Percentiles rank a stretch among this genome's conserved stretches.
phyloP scores from a whole-genome alignment of 2,888 invertebrate species.

The Troilus luridus region DNA sequence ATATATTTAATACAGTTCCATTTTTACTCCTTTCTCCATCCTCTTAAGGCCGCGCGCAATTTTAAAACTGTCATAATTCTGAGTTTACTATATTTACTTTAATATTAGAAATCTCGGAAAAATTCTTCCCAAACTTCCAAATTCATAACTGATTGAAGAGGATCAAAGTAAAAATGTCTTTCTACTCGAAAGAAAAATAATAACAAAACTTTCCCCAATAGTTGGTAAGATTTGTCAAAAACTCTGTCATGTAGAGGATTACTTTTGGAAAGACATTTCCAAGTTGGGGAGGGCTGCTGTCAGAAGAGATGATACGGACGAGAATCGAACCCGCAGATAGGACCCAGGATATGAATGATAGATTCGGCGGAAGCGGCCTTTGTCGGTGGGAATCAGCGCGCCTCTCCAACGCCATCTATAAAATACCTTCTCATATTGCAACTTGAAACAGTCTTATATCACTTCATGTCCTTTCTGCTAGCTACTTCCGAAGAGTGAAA shows the following conservation, averaged over 20 bases:
- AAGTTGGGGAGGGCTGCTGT: neutral
- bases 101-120: neutral
- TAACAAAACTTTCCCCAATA: neutral
- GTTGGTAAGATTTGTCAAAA: slow-evolving; percentile 8
- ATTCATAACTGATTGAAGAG: neutral
- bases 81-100: neutral
- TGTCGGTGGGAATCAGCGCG: neutral
- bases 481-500: neutral
- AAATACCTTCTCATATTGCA: neutral
- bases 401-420: neutral
- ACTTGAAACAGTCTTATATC: neutral
- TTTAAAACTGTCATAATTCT: neutral
- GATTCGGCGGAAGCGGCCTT: slow-evolving; percentile 21
- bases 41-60: too few species aligned
- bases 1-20: too few species aligned
- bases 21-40: too few species aligned
- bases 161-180: neutral
- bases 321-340: slow-evolving; percentile 10
- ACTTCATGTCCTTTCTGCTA: neutral
- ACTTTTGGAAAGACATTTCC: neutral
- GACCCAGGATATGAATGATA: slow-evolving; percentile 15
- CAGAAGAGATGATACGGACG: neutral
- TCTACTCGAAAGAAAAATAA: neutral
- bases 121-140: neutral
- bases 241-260: neutral